These are phyloP conservation scores for Sardinella longiceps DNA, from an alignment of 2,797 vertebrate species.

Conservation along the genomic window DNA sequence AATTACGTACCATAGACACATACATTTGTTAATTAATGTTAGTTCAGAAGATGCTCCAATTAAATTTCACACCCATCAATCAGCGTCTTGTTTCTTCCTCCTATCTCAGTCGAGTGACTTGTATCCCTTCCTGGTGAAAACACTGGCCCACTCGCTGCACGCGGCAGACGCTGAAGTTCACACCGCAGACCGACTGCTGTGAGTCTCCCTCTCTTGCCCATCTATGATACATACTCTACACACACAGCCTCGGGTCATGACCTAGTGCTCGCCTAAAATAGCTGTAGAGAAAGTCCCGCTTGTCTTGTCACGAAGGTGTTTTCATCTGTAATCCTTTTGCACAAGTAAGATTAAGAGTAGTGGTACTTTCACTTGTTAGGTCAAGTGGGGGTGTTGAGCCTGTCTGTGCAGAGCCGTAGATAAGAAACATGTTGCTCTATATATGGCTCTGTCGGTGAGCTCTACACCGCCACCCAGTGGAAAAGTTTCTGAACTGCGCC, in stretches of 20 bases:
- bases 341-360: not conserved
- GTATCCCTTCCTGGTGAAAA: constrained; percentile 78
- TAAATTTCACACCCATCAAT: not conserved
- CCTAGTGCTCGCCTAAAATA: not conserved
- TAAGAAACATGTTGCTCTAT: too few species aligned
- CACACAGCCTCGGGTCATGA: not conserved
- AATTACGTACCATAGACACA: too few species aligned
- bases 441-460: not conserved
- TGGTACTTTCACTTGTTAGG: not conserved
- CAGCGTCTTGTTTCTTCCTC: not conserved
- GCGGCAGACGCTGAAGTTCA: constrained; percentile 50
- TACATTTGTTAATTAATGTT: not conserved
- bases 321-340: not conserved
- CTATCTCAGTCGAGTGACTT: constrained; percentile 74
- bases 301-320: not conserved
- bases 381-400: not conserved
- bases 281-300: not conserved
- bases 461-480: not conserved
- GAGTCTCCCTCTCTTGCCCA: constrained; percentile 42
- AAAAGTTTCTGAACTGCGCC: not conserved
- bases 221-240: not conserved
- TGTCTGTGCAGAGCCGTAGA: too few species aligned
- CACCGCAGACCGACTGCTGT: constrained; percentile 76
- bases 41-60: not conserved
- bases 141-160: constrained; percentile 73